These are phyloP conservation scores for Drosophila funebris DNA, from an alignment of 1,140 invertebrate genomes.

Conservation along the genomic window DNA sequence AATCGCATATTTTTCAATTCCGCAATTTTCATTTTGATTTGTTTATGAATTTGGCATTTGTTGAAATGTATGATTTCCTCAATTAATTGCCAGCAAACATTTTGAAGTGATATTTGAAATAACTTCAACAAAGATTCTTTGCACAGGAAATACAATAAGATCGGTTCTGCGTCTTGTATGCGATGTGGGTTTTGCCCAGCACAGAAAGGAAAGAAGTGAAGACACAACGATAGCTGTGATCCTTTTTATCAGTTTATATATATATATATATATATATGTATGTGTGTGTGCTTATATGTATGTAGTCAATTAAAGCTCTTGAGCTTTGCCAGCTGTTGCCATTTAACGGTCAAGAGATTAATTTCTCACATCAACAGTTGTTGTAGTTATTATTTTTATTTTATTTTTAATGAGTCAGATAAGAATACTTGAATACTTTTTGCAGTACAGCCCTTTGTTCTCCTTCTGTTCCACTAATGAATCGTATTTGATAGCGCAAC, in stretches of 20 bases:
- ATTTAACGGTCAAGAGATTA: constrained; percentile 12
- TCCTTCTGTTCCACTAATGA: too few relatives aligned
- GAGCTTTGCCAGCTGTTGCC: constrained; percentile 33
- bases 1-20: neutral
- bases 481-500: neutral
- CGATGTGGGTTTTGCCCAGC: neutral
- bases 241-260: constrained; percentile 22
- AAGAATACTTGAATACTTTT: neutral
- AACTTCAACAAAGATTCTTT: neutral
- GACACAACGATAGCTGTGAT: neutral
- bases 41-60: neutral
- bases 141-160: neutral
- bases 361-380: constrained; percentile 14
- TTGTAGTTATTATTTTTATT: neutral
- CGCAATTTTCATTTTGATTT: neutral
- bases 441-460: neutral
- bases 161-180: neutral
- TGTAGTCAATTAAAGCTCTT: constrained; percentile 14
- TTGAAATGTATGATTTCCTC: neutral
- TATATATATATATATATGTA: neutral
- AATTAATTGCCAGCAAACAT: constrained; percentile 2
- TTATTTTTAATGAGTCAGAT: neutral
- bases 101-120: neutral
- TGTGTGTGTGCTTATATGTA: too few relatives aligned
- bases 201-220: neutral